A percentile compares a stretch with the other conserved stretches of the same genome.
These are phyloP conservation scores for Trachymyrmex septentrionalis DNA, from an alignment of 1,140 invertebrate species.

Conservation along the genomic window DNA sequence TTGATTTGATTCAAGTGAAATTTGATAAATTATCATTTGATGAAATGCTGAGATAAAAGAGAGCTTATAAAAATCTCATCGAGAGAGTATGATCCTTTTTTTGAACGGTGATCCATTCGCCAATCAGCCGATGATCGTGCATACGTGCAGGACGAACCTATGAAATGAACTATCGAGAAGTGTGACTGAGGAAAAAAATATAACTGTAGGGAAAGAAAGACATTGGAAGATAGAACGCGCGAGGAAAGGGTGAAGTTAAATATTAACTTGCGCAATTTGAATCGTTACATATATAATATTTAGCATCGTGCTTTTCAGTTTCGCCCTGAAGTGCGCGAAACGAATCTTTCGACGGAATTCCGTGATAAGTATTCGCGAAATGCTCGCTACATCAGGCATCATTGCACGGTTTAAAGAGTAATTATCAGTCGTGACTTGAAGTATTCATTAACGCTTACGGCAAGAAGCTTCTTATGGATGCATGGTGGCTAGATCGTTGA, in stretches of 20 bases:
- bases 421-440: conserved; percentile 81
- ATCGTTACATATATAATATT: conserved; percentile 69
- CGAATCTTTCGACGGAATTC: conserved; percentile 71
- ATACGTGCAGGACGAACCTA: no score
- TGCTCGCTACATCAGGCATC: conserved; percentile 72
- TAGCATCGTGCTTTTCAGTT: conserved; percentile 74
- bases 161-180: no score
- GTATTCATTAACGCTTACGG: conserved; percentile 81
- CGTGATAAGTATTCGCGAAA: conserved; percentile 73
- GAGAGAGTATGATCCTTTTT: neutral
- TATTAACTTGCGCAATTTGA: no score
- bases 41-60: conserved; percentile 24
- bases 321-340: conserved; percentile 18
- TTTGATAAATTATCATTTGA: conserved; percentile 17
- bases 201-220: no score
- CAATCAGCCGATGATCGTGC: neutral
- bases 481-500: conserved; percentile 30
- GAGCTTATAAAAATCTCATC: conserved; percentile 29
- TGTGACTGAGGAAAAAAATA: no score
- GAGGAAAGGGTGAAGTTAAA: no score
- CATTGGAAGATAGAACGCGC: no score
- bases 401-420: conserved; percentile 79
- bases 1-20: neutral
- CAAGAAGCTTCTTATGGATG: conserved; percentile 57
- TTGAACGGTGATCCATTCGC: neutral